These are phyloP conservation scores for Acanthurus lineatus DNA, from an alignment of 2,797 vertebrate species.

Conservation along the genomic window DNA sequence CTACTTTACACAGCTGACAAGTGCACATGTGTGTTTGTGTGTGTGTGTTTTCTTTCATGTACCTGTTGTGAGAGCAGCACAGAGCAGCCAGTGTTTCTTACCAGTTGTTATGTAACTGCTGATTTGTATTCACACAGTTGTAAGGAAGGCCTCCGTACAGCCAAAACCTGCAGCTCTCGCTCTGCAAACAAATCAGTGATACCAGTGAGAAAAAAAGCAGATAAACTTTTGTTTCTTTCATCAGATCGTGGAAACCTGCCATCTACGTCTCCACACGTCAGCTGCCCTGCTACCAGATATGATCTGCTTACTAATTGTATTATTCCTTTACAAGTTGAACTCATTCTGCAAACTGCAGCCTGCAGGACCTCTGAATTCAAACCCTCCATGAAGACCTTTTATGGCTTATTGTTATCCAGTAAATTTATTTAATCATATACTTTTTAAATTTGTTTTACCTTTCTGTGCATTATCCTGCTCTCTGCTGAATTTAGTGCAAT, in stretches of 20 bases:
- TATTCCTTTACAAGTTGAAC: too few relatives aligned
- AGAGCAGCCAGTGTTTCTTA: constrained; percentile 54
- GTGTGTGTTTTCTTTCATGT: neutral
- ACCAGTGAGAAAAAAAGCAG: neutral
- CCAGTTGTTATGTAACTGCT: constrained; percentile 64
- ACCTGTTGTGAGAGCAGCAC: constrained; percentile 26
- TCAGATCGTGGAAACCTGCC: neutral
- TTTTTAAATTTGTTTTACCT: neutral
- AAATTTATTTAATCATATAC: too few relatives aligned
- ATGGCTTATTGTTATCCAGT: too few relatives aligned
- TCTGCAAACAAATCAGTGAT: constrained; percentile 22
- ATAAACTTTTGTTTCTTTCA: neutral
- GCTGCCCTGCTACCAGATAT: too few relatives aligned
- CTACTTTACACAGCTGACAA: neutral
- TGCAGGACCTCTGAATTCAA: too few relatives aligned
- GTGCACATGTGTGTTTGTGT: neutral
- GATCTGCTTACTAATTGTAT: too few relatives aligned
- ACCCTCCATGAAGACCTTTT: too few relatives aligned
- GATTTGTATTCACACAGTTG: constrained; percentile 50
- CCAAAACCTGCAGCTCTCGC: constrained; percentile 17
- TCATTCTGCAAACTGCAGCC: too few relatives aligned
- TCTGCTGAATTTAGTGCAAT: neutral
- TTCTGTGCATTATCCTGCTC: neutral
- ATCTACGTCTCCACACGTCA: too few relatives aligned
- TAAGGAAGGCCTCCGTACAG: neutral